Conservation (phyloP, 1,140 invertebrate species). For the Trichonephila clavata region DNA sequence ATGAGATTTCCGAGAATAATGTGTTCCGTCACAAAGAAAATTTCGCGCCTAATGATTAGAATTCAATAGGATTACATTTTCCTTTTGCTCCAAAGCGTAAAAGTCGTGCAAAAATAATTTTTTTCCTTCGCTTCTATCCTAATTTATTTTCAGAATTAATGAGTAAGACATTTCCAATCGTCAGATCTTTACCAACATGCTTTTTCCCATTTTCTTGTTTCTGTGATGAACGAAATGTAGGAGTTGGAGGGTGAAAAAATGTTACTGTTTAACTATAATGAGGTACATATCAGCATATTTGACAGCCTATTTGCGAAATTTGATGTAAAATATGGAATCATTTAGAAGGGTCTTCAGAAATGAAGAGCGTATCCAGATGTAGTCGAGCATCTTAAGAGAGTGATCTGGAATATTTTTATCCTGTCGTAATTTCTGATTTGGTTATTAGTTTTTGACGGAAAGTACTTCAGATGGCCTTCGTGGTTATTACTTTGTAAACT, state of each 20-base stretch:
- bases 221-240: neutral
- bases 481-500: too few relatives aligned
- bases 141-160: slow-evolving; percentile 27
- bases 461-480: too few relatives aligned
- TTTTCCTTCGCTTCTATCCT: neutral
- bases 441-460: too few relatives aligned
- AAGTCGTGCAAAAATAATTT: neutral
- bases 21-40: neutral
- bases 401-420: neutral
- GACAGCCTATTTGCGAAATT: neutral
- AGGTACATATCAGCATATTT: neutral
- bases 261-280: neutral
- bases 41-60: neutral
- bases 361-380: neutral
- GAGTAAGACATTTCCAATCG: neutral
- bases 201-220: neutral
- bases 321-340: neutral
- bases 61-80: neutral
- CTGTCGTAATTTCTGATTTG: neutral
- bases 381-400: neutral
- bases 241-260: neutral
- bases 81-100: neutral
- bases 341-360: neutral
- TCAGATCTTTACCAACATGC: neutral
- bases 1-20: neutral